Base-by-base conservation (phyloP, 2,113 vertebrate species). In the Neolamprologus cancellatus region DNA sequence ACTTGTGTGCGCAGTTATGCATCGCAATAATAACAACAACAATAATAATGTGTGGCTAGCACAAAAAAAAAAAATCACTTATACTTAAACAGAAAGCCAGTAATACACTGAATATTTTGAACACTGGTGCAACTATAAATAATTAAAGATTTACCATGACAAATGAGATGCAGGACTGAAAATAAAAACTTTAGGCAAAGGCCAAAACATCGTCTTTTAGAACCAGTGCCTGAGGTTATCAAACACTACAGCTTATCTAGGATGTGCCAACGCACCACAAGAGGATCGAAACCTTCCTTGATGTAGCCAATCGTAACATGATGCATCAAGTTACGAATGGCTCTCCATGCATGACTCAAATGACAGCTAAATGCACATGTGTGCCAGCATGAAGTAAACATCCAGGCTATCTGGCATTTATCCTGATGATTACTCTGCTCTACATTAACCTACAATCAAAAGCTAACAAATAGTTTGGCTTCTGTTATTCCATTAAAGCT, bases 21-120 rank as follows among this genome's bases (percentile, higher is more conserved):
- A 32, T 61, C 1, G 1, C 9, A 61, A 7, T 1, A n/a, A 52
- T 0, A 52, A 52, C 0, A 50, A n/a, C 0, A 39, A 34, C 0
- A 32, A 32, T 7, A 34, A 34, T 34, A 8, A 15, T 41, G 36
- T 39, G 39, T 5, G 39, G 5, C 5, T 41, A 39, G 39, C 4
- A 41, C 5, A 14, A 44, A 44, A 39, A 44, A 44, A 18, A 52
- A 14, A 7, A 8, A 2, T 0, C 30, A 3, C 59, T 64, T 36
- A 20, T 1, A 36, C 61, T 66, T 20, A 14, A 66, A 66, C 61
- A 66, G 32, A 20, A 13, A 66, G 61, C 3, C 61, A 13, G 34
- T 66, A 39, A 13, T 14, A 39, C 34, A 39, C 18, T 20, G 18
- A n/a, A 66, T 39, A 39, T 14, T 8, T 66, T 14, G 7, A 1